phyloP scores from a whole-genome alignment of 2,113 vertebrate genomes.

The Zingel zingel region DNA sequence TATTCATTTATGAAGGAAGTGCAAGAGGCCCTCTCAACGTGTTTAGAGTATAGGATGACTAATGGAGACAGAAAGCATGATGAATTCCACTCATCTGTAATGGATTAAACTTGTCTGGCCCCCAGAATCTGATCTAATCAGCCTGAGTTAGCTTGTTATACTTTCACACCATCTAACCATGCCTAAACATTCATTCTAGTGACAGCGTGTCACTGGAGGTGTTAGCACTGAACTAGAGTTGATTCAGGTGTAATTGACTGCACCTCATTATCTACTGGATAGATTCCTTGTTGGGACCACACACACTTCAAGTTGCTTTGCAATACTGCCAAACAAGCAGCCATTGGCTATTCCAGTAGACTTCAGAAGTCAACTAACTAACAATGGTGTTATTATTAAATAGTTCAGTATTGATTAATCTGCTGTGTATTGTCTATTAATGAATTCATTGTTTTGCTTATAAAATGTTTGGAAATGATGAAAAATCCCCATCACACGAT shows the following conservation, averaged over 20 bases:
- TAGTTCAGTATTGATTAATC: background rate
- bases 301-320: background rate
- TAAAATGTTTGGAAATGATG: background rate
- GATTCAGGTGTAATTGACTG: background rate
- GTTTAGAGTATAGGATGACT: constrained; percentile 57
- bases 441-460: background rate
- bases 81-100: constrained; percentile 57
- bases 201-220: background rate
- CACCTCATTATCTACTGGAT: background rate
- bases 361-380: background rate
- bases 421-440: background rate
- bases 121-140: constrained; percentile 43
- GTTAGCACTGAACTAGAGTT: background rate
- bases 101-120: constrained; percentile 55
- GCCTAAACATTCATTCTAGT: constrained; percentile 8
- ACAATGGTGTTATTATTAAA: background rate
- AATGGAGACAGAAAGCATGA: constrained; percentile 52
- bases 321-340: background rate
- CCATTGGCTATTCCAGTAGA: background rate
- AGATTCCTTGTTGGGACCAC: background rate
- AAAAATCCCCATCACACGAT: background rate
- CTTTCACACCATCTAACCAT: background rate
- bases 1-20: constrained; percentile 45
- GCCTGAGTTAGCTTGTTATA: constrained; percentile 32
- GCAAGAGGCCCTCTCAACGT: constrained; percentile 18